A percentile compares a stretch with the other conserved stretches of the same genome.
Evolutionary conservation across 2,113 vertebrate genomes (phyloP).

Genomic region (Cebus imitator): DNA sequence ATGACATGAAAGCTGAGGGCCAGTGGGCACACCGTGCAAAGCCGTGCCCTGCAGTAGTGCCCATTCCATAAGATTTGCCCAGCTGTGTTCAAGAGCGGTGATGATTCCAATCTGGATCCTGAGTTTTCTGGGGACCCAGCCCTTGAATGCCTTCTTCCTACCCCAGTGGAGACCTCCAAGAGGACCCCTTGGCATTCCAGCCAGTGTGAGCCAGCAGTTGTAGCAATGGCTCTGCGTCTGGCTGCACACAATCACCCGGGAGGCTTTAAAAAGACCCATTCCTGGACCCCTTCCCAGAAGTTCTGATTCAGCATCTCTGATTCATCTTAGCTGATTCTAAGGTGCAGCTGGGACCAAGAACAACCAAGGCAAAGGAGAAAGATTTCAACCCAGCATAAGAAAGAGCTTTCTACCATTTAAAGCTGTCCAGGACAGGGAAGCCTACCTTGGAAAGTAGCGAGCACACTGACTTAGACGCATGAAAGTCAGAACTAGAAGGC

Average conservation of each 20-base stretch:
- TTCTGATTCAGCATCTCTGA: not conserved
- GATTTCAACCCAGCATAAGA: not conserved
- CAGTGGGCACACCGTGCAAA: fast-evolving
- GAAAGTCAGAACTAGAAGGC: not conserved
- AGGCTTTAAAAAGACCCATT: not conserved
- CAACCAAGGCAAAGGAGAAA: not conserved
- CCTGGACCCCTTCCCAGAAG: not conserved
- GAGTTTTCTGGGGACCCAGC: not conserved
- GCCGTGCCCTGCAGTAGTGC: not conserved
- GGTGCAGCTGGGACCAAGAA: not conserved
- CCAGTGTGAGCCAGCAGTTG: too few relatives aligned
- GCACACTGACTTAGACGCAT: not conserved
- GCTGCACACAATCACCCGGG: fast-evolving
- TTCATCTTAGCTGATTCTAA: not conserved
- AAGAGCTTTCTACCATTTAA: not conserved
- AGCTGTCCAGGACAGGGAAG: not conserved
- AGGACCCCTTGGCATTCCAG: fast-evolving
- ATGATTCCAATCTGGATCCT: not conserved
- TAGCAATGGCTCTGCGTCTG: not conserved
- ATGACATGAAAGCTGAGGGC: not conserved
- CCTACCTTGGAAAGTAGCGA: not conserved
- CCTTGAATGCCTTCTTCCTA: too few relatives aligned
- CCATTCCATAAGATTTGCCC: fast-evolving
- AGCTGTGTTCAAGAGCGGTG: not conserved
- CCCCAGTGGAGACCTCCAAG: too few relatives aligned